phyloP scores from a whole-genome alignment of 37 sponge, comb jelly and placozoan species.

The Diacarnus erythraeanus region DNA sequence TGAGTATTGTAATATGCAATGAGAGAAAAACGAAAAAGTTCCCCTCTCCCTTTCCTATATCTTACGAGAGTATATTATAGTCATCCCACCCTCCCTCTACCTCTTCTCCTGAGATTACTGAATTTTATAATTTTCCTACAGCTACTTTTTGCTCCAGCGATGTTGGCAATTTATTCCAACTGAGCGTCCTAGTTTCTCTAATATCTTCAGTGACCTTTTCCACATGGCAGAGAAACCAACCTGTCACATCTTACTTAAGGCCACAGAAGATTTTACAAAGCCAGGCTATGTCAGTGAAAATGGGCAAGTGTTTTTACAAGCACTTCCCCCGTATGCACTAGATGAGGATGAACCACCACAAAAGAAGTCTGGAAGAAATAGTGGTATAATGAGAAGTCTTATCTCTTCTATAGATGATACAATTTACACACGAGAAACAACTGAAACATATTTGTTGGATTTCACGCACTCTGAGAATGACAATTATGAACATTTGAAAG shows the following conservation, averaged over 20 bases:
- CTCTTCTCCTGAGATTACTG: not conserved
- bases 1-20: too few relatives aligned
- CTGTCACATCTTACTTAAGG: conserved; percentile 40
- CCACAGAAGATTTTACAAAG: conserved; percentile 6
- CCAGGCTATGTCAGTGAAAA: conserved; percentile 34
- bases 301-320: conserved; percentile 23
- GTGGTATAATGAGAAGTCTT: not conserved
- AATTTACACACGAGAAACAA: conserved; percentile 27
- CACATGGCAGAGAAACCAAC: conserved; percentile 32
- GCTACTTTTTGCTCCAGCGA: conserved; percentile 63
- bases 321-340: not conserved
- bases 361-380: not conserved
- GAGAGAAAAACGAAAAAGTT: not conserved
- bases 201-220: conserved; percentile 17
- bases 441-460: conserved; percentile 18
- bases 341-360: not conserved
- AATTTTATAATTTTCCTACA: too few relatives aligned
- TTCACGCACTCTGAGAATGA: conserved; percentile 33
- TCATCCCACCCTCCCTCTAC: too few relatives aligned
- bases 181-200: conserved; percentile 54
- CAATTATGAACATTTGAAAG: conserved; percentile 9
- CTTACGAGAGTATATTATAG: too few relatives aligned
- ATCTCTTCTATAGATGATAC: conserved; percentile 39
- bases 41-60: not conserved
- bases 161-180: conserved; percentile 67